Conservation (phyloP, 1,140 invertebrate species). For the Bicyclus anynana region DNA sequence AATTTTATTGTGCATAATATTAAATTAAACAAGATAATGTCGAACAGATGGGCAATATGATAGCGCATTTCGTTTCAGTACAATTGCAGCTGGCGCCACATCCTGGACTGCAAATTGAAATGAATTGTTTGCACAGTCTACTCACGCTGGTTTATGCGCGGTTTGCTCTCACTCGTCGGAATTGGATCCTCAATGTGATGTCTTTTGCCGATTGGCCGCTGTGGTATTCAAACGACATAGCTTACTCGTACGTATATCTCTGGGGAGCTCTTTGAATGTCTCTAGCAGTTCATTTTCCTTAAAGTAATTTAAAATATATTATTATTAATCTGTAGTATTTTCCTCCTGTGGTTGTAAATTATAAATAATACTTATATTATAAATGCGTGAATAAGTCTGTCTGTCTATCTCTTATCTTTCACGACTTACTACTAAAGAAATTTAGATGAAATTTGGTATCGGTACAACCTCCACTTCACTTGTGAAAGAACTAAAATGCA, state of each 20-base stretch:
- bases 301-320: not conserved
- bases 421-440: too few species aligned
- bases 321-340: too few species aligned
- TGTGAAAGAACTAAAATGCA: too few species aligned
- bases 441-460: too few species aligned
- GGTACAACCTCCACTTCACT: too few species aligned
- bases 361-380: too few species aligned
- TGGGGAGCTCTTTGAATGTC: not conserved
- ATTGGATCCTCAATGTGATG: slow-evolving; percentile 57
- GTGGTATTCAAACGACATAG: not conserved
- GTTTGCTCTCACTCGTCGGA: slow-evolving; percentile 42
- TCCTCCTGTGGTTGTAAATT: too few species aligned
- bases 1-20: too few species aligned
- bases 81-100: slow-evolving; percentile 16
- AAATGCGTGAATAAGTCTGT: too few species aligned
- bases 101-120: slow-evolving; percentile 63
- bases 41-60: not conserved
- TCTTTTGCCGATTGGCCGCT: slow-evolving; percentile 36
- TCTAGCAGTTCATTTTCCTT: not conserved
- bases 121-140: slow-evolving; percentile 62
- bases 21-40: too few species aligned
- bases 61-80: not conserved
- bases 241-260: not conserved
- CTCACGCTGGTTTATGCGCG: slow-evolving; percentile 43
- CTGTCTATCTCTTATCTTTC: too few species aligned